Base-by-base conservation (phyloP, 2,888 invertebrate genomes). In the Clitarchus hookeri region DNA sequence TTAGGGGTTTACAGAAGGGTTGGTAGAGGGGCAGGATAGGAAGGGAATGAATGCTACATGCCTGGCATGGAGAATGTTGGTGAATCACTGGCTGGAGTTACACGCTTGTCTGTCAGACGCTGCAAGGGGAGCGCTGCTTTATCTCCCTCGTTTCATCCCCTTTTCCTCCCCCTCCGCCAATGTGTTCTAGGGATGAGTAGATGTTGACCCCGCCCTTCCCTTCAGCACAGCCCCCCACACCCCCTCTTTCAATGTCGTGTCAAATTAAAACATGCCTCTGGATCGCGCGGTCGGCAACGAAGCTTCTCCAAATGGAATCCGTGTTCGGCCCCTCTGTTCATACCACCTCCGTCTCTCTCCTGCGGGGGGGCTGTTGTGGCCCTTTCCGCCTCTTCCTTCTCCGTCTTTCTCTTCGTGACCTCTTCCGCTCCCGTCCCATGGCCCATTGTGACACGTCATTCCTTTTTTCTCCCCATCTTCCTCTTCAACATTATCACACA, bases 181-280 rank as follows among this genome's bases (percentile, higher is more conserved):
- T 23, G 23, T 65, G 65, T 65, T n/a, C 65, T n/a, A 65, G 65
- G 65, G 16, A 65, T 65, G 65, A 65, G 65, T 65, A n/a, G 65
- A 65, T 65, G 65, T 65, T 65, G 16, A 19, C 19, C 65, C 48
- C 65, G 23, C n/a, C 65, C 65, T n/a, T 16, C 65, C n/a, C 65
- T 16, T 65, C 65, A 6, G 11, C 0, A 6, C 65, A 16, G 13
- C 48, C 48, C 3, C 48, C 48, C 48, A 13, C 6, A 48, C 48
- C 48, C 48, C 48, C 65, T 8, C n/a, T 23, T 65, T 16, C 65
- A 19, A 6, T 65, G 65, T 65, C 65, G 65, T n/a, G 19, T 65
- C 65, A 65, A 65, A 65, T 65, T 65, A 65, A 65, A 65, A 65
- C 65, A 65, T 65, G 65, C 65, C 65, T 65, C 65, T 65, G 65